phyloP scores from a whole-genome alignment of 2,888 invertebrate genomes.

The Tenthredo mesomela region DNA sequence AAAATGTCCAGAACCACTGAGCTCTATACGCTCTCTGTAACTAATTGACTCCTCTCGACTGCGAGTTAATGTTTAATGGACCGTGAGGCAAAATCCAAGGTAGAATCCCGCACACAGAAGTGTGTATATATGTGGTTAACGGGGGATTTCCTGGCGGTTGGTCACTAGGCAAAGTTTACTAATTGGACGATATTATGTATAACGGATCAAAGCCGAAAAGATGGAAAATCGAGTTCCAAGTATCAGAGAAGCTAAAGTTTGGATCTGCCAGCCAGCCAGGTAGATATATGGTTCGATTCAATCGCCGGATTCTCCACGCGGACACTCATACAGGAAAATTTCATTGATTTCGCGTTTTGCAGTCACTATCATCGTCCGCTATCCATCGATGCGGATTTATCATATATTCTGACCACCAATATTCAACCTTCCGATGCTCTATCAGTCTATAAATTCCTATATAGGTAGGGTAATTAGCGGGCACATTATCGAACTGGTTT shows the following conservation, averaged over 20 bases:
- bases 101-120: neutral
- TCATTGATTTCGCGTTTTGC: neutral
- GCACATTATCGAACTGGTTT: constrained; percentile 33
- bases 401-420: neutral
- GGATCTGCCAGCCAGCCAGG: neutral
- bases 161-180: constrained; percentile 28
- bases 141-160: constrained; percentile 15
- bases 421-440: constrained; percentile 2
- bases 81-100: neutral
- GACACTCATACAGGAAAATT: neutral
- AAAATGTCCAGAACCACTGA: constrained; percentile 19
- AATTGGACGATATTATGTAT: constrained; percentile 1
- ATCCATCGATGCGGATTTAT: neutral
- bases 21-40: constrained; percentile 8
- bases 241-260: neutral
- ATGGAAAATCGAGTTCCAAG: constrained; percentile 5
- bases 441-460: neutral
- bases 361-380: neutral
- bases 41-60: constrained; percentile 28
- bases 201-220: constrained; percentile 40
- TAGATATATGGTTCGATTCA: neutral
- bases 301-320: neutral
- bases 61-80: constrained; percentile 16
- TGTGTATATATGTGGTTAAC: constrained; percentile 11
- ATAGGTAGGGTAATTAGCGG: constrained; percentile 13